Base-by-base conservation (phyloP, 1,140 invertebrate genomes). In the Lepidurus packardi region DNA sequence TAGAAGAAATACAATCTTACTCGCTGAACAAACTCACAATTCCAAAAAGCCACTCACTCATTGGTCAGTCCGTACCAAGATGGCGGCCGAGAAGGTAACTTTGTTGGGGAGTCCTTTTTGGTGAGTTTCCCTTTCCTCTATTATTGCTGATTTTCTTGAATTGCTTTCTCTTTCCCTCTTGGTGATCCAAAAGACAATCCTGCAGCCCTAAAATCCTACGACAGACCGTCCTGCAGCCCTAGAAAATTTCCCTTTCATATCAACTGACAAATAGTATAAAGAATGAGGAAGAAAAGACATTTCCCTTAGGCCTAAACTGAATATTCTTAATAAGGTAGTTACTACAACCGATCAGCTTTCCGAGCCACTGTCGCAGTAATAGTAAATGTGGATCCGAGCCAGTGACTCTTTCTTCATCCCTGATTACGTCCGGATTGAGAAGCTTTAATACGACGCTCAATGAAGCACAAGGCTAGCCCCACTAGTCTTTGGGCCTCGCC, bases 381-480 rank as follows among this genome's bases (percentile, higher is more conserved):
- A 65, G 53, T 65, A 65, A 65, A 65, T 65, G 53, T 65, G 53
- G 8, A 65, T 65, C 53, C 53, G 53, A 65, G 53, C 53, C 53
- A 65, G 53, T 65, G 53, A 65, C 53, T 65, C 53, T 65, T 65
- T 21, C 53, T 65, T 65, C 53, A 65, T 65, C 53, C 53, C 53
- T 65, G 53, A 65, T 65, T 65, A 65, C 53, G 53, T 65, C 53
- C 53, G 53, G 53, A 65, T 65, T 65, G 53, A 21, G 53, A 65
- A 65, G 53, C 53, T 65, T 65, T 65, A 65, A 65, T 65, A 65
- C 53, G 53, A 65, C 53, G 53, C 21, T 65, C 53, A 65, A 65
- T 65, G 53, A 65, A 65, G 53, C 53, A 65, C 53, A 65, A 4
- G 13, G 53, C 53, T 65, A 65, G 53, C 53, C 21, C 53, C 53